Base-by-base conservation (phyloP, 2,797 vertebrate species). In the Gymnothorax reevesii region DNA sequence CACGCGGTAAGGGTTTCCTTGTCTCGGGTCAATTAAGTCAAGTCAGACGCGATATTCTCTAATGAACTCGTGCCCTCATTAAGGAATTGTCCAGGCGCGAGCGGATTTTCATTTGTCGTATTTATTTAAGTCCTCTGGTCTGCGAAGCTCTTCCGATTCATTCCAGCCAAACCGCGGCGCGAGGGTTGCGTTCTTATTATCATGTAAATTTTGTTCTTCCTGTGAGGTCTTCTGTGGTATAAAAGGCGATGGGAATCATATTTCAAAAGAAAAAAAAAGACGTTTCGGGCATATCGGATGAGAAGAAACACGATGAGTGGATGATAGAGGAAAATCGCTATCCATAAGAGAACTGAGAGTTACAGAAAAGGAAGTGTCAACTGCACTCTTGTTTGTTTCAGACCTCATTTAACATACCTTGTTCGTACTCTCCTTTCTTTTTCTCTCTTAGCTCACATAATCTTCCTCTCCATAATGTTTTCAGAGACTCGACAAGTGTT, bases 371-470 rank as follows among this genome's bases (percentile, higher is more conserved):
- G 91, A 91, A 87, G 85, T 91, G 91, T 93, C 93, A 88, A 91
- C 85, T 17, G 90, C 91, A 84, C 90, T 93, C 93, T 92, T 92
- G 92, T 93, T 90, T 91, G 91, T 94, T 93, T 94, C 94, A 94
- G 93, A 93, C 90, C 93, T 95, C 89, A 89, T 96, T 96, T 95
- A 91, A 93, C 94, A 95, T 89, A 92, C 91, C 94, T 94, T 88
- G 87, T 91, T 92, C 87, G 12, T 77, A 90, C 87, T 88, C 85
- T 60, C 86, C n/a, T 57, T 49, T 86, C 80, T 82, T 33, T 87
- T 55, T 54, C 83, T 83, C 84, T 84, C 57, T 22, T 80, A 57
- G 87, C 86, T 87, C 84, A 84, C 87, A 89, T 88, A 85, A 85
- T 90, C 89, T 90, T 86, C 88, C 82, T 90, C 88, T 86, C 62